These are phyloP conservation scores for Jacana jacana DNA, from an alignment of 2,113 vertebrate genomes.

Conservation along the genomic window DNA sequence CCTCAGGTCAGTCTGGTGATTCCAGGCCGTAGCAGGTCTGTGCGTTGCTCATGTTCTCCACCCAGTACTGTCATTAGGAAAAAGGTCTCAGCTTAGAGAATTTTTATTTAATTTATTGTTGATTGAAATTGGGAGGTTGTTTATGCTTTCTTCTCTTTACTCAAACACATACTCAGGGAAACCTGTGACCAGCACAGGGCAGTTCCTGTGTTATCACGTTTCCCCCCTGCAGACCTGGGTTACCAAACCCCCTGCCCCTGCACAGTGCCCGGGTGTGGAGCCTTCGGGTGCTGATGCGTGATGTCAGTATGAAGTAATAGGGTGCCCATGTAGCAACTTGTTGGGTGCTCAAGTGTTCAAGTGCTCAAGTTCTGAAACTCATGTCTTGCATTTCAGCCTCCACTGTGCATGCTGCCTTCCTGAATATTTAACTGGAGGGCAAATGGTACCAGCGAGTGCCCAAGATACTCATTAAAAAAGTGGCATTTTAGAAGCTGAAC, in stretches of 20 bases:
- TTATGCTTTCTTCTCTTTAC: too few relatives aligned
- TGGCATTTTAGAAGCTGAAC: neutral
- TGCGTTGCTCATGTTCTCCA: accelerated
- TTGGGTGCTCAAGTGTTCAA: accelerated
- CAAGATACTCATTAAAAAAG: neutral
- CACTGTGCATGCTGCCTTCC: neutral
- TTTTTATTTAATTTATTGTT: neutral
- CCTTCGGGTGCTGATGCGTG: neutral
- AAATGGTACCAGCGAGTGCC: neutral
- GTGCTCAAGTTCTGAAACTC: neutral
- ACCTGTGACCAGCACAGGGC: neutral
- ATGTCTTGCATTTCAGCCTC: neutral
- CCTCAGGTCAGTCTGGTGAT: neutral
- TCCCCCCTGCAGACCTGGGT: neutral
- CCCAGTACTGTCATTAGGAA: neutral
- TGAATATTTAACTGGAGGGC: neutral
- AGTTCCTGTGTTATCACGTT: neutral
- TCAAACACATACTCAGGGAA: neutral
- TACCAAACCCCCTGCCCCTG: neutral
- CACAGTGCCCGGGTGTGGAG: neutral
- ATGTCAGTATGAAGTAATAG: neutral
- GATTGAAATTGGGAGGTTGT: neutral
- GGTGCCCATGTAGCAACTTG: neutral
- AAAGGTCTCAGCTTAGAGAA: neutral
- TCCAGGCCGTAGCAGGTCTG: neutral